Conservation (phyloP, 2,113 vertebrate species). For the Mohoua ochrocephala region DNA sequence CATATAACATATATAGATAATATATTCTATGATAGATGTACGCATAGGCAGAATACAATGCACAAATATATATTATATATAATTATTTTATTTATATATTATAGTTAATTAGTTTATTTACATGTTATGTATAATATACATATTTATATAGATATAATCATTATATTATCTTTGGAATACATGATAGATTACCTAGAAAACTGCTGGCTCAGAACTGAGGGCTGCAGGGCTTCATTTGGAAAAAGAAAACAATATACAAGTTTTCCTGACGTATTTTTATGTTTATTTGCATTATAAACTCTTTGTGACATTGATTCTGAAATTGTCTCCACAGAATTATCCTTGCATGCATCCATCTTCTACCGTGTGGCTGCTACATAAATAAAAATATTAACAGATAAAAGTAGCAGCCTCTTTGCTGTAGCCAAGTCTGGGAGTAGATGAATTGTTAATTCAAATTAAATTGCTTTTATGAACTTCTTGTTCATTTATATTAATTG, state of each 20-base stretch:
- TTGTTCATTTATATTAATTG: constrained; percentile 56
- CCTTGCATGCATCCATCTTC: neutral
- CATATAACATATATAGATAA: neutral
- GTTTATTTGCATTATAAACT: neutral
- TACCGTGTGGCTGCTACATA: neutral
- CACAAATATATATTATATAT: neutral
- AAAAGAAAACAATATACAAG: neutral
- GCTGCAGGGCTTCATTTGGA: neutral
- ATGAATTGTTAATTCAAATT: constrained; percentile 38
- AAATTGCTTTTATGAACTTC: constrained; percentile 56
- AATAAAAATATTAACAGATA: neutral
- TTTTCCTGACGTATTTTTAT: neutral
- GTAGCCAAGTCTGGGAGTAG: neutral
- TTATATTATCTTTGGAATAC: neutral
- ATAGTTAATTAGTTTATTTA: neutral
- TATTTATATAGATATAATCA: neutral
- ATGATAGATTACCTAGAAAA: neutral
- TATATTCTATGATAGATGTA: too few relatives aligned
- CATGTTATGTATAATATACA: too few relatives aligned
- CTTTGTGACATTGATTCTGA: neutral
- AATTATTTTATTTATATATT: neutral
- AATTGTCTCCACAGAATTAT: neutral
- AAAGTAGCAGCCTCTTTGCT: neutral
- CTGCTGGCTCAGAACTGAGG: neutral
- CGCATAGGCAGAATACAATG: neutral